phyloP scores from a whole-genome alignment of 2,113 vertebrate genomes.

The Callionymus lyra region DNA sequence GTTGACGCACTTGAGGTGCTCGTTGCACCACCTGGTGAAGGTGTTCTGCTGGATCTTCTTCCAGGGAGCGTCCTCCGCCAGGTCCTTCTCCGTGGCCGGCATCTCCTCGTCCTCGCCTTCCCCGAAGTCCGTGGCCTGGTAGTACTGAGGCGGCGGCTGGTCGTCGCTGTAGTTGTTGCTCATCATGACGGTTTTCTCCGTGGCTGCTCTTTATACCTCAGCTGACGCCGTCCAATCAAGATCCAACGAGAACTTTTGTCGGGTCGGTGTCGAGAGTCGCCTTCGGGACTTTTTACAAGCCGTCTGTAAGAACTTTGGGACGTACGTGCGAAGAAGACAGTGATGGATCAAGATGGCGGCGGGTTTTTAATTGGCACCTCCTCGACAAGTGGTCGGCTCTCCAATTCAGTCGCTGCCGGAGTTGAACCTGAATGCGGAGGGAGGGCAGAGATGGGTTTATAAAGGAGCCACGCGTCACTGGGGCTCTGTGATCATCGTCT shows the following conservation, averaged over 20 bases:
- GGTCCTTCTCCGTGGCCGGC: slow-evolving; percentile 90
- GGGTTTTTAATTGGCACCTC: slow-evolving; percentile 55
- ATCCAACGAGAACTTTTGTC: slow-evolving; percentile 42
- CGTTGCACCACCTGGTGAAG: slow-evolving; percentile 92
- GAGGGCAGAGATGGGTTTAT: slow-evolving; percentile 51
- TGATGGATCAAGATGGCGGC: slow-evolving; percentile 50
- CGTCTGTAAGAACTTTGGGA: slow-evolving; percentile 37
- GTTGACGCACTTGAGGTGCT: slow-evolving; percentile 84
- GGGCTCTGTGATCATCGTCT: slow-evolving; percentile 63
- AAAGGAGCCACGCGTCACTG: slow-evolving; percentile 70
- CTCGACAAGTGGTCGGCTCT: slow-evolving; percentile 35
- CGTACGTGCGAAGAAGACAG: slow-evolving; percentile 44
- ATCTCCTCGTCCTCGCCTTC: slow-evolving; percentile 78
- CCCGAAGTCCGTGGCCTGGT: slow-evolving; percentile 64
- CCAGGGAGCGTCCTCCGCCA: slow-evolving; percentile 93
- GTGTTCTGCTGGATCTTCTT: slow-evolving; percentile 99
- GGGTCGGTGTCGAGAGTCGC: slow-evolving; percentile 46
- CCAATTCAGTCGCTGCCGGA: slow-evolving; percentile 22
- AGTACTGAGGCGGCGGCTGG: slow-evolving; percentile 59
- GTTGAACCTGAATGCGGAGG: slow-evolving; percentile 39
- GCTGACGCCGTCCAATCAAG: slow-evolving; percentile 46
- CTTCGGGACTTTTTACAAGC: slow-evolving; percentile 33
- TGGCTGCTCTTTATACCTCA: slow-evolving; percentile 56
- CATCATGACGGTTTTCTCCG: slow-evolving; percentile 57
- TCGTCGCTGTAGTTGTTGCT: slow-evolving; percentile 68